Evolutionary conservation across 2,888 invertebrate genomes (phyloP), one percentile per base, ranked within the genome.

Genomic region (Agrotis segetum): DNA sequence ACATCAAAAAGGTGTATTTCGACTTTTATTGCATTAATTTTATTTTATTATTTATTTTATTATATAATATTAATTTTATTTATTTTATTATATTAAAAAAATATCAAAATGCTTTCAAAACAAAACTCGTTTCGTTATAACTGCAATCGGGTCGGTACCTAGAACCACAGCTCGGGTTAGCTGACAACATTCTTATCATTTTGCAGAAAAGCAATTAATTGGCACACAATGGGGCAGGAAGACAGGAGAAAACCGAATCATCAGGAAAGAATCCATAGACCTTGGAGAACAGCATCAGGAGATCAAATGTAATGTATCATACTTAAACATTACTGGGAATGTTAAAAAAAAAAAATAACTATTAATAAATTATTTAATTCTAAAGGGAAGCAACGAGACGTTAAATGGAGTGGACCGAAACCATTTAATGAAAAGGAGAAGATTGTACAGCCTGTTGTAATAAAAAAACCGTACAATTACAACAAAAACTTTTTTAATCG

Each of bases 151-250:
- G 34, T 34, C 7, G 7, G 34, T 34, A 34, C 34, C 7, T 34
- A 34, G 6, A 34, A 34, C 34, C 17, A 50, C 16, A 16, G 9
- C 13, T 62, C 9, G 19, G 7, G 5, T 29, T 11, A 53, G 19
- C 24, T 49, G 4, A 47, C 17, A 55, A 34, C 19, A 14, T 56
- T 40, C 6, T 67, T 53, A 46, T 69, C 47, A 19, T 69, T 72
- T 17, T 19, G 4, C 74, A 74, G 74, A 5, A 47, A 66, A 68
- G 21, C n/a, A 34, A 34, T 34, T 55, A 47, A 34, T 14, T 13
- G 16, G 66, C n/a, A n/a, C 46, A 40, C 7, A 24, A 19, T 65
- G 74, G 74, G 74, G 74, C 46, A 74, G 74, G n/a, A 75, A 75
- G 64, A 52, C 50, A 3, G 68, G 74, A 40, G 74, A 74, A 16